phyloP scores from a whole-genome alignment of 2,888 invertebrate species.

The Octodonta nipae region DNA sequence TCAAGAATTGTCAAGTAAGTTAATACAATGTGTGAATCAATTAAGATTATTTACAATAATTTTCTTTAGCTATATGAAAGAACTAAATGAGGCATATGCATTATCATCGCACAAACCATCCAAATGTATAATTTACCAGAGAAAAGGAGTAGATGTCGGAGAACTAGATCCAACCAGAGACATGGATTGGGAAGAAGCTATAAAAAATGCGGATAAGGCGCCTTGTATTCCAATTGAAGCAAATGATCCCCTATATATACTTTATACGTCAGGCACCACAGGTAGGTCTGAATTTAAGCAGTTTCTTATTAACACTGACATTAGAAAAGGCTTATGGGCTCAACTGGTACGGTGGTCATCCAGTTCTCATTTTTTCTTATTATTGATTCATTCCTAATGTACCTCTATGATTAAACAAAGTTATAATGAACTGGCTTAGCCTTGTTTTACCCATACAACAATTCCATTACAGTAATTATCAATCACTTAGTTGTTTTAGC shows the following conservation, averaged over 20 bases:
- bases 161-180: constrained; percentile 53
- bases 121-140: constrained; percentile 73
- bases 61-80: constrained; percentile 53
- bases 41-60: neutral
- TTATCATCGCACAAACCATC: constrained; percentile 58
- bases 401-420: too few relatives aligned
- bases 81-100: constrained; percentile 68
- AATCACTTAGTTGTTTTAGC: too few relatives aligned
- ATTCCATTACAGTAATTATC: too few relatives aligned
- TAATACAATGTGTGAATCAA: neutral
- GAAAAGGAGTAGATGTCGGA: constrained; percentile 53
- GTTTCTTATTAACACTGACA: too few relatives aligned
- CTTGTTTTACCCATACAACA: too few relatives aligned
- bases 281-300: too few relatives aligned
- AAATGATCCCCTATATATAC: constrained; percentile 78
- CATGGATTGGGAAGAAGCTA: constrained; percentile 62
- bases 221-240: constrained; percentile 78
- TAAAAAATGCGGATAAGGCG: constrained; percentile 50
- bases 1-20: constrained; percentile 54
- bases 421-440: too few relatives aligned
- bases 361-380: too few relatives aligned
- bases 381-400: too few relatives aligned
- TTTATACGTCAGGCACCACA: constrained; percentile 85
- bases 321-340: too few relatives aligned
- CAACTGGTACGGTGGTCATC: too few relatives aligned